Conservation (phyloP, 2,797 vertebrate species). For the Spondyliosoma cantharus region DNA sequence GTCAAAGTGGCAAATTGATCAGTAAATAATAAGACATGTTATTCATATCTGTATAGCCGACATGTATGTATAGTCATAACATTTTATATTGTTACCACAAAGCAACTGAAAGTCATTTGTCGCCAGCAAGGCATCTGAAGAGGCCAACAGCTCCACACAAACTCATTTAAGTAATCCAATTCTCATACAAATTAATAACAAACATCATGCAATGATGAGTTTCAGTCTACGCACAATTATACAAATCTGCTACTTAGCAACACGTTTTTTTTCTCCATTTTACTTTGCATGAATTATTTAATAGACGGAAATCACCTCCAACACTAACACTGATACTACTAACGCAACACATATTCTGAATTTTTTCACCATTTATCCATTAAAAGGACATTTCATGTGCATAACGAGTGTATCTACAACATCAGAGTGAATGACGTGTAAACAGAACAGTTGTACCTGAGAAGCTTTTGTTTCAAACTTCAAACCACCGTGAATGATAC, state of each 20-base stretch:
- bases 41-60: slow-evolving; percentile 38
- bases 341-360: slow-evolving; percentile 62
- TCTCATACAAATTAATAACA: slow-evolving; percentile 69
- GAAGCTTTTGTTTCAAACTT: slow-evolving; percentile 78
- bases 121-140: slow-evolving; percentile 40
- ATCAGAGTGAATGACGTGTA: slow-evolving; percentile 76
- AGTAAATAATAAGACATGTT: slow-evolving; percentile 64
- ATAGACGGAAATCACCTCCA: slow-evolving; percentile 62
- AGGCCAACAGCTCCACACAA: slow-evolving; percentile 59
- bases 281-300: slow-evolving; percentile 50
- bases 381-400: slow-evolving; percentile 71
- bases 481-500: slow-evolving; percentile 53
- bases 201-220: slow-evolving; percentile 76
- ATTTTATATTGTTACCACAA: slow-evolving; percentile 42
- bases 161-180: slow-evolving; percentile 60
- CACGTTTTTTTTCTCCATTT: slow-evolving; percentile 52
- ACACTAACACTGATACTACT: slow-evolving; percentile 70
- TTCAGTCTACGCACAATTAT: slow-evolving; percentile 60
- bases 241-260: slow-evolving; percentile 65
- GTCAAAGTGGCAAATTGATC: slow-evolving; percentile 46
- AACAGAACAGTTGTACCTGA: slow-evolving; percentile 85
- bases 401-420: slow-evolving; percentile 77
- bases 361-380: slow-evolving; percentile 47
- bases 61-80: slow-evolving; percentile 23
- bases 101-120: slow-evolving; percentile 41